Conservation (phyloP, 2,113 vertebrate species). For the Aphyosemion australe region DNA sequence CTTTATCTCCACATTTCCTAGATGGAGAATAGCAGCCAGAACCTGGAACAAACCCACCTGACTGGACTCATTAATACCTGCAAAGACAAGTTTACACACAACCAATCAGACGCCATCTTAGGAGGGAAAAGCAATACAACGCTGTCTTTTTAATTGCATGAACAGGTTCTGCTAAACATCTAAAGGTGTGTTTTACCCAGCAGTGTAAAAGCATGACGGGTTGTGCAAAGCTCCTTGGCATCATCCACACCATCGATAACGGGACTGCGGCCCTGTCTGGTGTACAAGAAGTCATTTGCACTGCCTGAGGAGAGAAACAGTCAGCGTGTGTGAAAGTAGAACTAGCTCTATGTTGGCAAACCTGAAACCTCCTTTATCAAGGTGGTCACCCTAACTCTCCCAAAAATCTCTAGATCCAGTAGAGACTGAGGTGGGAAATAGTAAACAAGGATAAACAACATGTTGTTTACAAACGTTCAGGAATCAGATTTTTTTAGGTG, state of each 20-base stretch:
- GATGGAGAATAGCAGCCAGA: constrained; percentile 94
- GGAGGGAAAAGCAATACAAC: background rate
- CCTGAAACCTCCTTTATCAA: no score
- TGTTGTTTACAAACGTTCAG: no score
- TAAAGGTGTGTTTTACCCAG: constrained; percentile 81
- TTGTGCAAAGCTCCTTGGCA: constrained; percentile 89
- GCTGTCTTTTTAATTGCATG: background rate
- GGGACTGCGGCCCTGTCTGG: constrained; percentile 90
- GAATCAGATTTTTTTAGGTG: no score
- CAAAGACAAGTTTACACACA: constrained; percentile 13
- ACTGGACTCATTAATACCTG: constrained; percentile 92
- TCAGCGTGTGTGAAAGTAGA: no score
- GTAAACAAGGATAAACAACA: no score
- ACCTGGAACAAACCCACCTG: constrained; percentile 97
- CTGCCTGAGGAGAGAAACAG: constrained; percentile 73
- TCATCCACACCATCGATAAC: constrained; percentile 93
- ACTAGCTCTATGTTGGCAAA: no score
- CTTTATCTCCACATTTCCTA: constrained; percentile 93
- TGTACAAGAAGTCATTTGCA: constrained; percentile 90
- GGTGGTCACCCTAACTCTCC: constrained; percentile 9
- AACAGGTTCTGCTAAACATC: background rate
- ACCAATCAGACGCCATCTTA: background rate
- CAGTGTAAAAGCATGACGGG: constrained; percentile 89
- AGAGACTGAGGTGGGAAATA: no score
- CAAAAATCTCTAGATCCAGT: background rate